Evolutionary conservation across 2,888 invertebrate species (phyloP), one percentile per base, ranked within the genome.

Genomic region (Celastrina argiolus): DNA sequence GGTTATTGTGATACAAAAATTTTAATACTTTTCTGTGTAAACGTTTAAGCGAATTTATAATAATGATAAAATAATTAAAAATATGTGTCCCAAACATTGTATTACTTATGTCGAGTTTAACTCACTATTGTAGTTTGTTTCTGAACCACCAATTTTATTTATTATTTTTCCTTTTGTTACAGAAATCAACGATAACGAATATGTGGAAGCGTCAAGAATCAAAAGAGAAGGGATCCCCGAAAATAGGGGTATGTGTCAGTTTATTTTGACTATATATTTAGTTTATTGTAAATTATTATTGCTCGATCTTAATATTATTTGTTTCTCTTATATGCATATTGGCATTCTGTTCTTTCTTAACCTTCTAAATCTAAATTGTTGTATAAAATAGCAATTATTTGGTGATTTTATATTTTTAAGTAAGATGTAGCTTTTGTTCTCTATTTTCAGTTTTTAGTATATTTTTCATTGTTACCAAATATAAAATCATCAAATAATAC

Each of bases 171-270:
- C 16, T 67, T 72, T 85, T 85, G 80, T 91, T 90, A 28, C 87
- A 92, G 91, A 88, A 74, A 70, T 81, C 74, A 81, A 81, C 70
- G 79, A 85, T 67, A 83, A 87, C 69, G 87, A 87, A 75, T 74
- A 79, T 73, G 82, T 88, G 76, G 88, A 90, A 72, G 87, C 84
- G 59, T 81, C 89, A 68, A 87, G 91, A 72, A 85, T 88, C 76
- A 92, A 91, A 81, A 81, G 92, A 67, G 89, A 92, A 74, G 85
- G 86, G 67, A 88, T 87, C 73, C 86, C 87, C 70, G 91, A 88
- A 81, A 91, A 91, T 81, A 88, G 90, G 88, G 92, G 92, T 92
- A 76, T 81, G 91, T 70, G 56, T 61, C 45, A 41, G 18, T 51
- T 36, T 56, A 64, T 69, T 65, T 64, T 67, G 22, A 66, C 16